These are phyloP conservation scores for Alviniconcha marisindica DNA, from an alignment of 1,140 invertebrate genomes.

Conservation along the genomic window DNA sequence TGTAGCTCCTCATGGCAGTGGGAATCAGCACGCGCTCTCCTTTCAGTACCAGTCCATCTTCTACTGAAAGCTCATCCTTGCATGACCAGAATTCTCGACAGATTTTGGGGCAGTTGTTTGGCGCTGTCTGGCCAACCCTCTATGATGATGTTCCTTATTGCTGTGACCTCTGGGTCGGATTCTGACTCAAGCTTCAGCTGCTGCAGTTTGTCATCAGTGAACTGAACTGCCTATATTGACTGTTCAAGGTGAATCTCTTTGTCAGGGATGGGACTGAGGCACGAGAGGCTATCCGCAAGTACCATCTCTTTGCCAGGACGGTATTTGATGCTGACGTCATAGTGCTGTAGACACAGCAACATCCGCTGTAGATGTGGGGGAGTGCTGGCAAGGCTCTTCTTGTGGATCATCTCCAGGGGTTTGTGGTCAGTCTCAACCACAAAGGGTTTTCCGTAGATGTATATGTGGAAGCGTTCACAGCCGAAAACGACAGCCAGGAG, in stretches of 20 bases:
- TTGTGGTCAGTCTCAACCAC: constrained; percentile 68
- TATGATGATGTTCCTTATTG: background rate
- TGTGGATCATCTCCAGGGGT: constrained; percentile 70
- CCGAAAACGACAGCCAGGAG: constrained; percentile 41
- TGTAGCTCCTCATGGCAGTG: no score
- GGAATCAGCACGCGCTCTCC: no score
- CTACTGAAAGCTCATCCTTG: background rate
- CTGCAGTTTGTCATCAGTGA: background rate
- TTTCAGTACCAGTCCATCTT: background rate
- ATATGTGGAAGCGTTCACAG: constrained; percentile 48
- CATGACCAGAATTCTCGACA: background rate
- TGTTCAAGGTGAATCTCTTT: background rate
- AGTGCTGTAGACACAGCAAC: constrained; percentile 73
- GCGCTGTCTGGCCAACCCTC: background rate
- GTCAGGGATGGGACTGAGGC: background rate
- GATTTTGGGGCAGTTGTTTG: background rate
- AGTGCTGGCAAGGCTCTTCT: constrained; percentile 62
- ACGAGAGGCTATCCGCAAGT: constrained; percentile 69
- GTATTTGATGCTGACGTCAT: constrained; percentile 75
- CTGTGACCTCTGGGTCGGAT: background rate
- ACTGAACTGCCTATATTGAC: background rate
- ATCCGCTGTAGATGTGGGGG: constrained; percentile 71
- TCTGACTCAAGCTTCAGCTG: background rate
- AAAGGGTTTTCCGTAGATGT: constrained; percentile 54
- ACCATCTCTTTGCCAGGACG: constrained; percentile 72